These are phyloP conservation scores for Lepisosteus oculatus DNA, from an alignment of 2,113 vertebrate genomes.

Conservation along the genomic window DNA sequence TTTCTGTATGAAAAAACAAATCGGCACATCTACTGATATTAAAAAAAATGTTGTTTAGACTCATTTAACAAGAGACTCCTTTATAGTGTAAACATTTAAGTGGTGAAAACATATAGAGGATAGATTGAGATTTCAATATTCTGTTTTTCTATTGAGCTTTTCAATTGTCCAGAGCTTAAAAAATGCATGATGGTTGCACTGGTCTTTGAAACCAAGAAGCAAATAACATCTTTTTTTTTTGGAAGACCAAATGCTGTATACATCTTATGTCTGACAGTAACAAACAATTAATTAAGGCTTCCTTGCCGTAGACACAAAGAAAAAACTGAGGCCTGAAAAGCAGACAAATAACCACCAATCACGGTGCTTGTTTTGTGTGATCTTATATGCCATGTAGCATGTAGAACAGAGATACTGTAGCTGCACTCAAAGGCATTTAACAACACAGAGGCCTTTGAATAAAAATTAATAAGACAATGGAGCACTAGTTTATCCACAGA, in stretches of 20 bases:
- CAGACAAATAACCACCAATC: neutral
- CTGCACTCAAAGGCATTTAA: no score
- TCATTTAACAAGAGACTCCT: neutral
- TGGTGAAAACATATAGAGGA: neutral
- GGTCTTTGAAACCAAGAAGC: neutral
- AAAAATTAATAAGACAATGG: no score
- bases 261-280: neutral
- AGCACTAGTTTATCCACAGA: no score
- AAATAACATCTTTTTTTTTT: neutral
- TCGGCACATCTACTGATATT: neutral
- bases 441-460: no score
- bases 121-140: neutral
- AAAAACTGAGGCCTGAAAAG: neutral
- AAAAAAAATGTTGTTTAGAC: neutral
- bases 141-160: neutral
- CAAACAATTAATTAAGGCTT: neutral
- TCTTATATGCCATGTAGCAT: no score
- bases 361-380: neutral
- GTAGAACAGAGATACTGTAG: neutral
- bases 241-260: neutral
- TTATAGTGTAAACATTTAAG: conserved; percentile 4
- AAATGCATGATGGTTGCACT: neutral
- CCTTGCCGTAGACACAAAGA: neutral
- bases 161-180: neutral
- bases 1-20: no score